A percentile compares a stretch with the other conserved stretches of the same genome.
phyloP scores from a whole-genome alignment of 2,113 vertebrate species.

The Mystacornis crossleyi region DNA sequence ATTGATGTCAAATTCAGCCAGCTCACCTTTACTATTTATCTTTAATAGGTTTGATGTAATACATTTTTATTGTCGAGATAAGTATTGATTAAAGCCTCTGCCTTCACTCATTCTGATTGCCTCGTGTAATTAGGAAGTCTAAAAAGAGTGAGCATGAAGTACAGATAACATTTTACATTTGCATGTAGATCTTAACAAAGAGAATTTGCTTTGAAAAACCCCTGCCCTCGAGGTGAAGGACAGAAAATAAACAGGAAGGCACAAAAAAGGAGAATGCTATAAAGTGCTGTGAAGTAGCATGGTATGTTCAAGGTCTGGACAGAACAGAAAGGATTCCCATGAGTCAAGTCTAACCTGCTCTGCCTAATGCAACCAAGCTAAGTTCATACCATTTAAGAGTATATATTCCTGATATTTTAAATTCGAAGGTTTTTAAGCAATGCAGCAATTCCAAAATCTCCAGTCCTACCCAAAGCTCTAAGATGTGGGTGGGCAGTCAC shows the following conservation, averaged over 20 bases:
- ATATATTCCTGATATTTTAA: background rate
- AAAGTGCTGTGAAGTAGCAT: background rate
- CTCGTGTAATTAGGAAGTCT: background rate
- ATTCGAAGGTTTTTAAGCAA: background rate
- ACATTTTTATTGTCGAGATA: background rate
- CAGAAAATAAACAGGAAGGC: background rate
- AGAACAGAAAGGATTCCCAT: background rate
- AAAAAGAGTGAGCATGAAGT: background rate
- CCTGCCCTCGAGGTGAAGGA: background rate
- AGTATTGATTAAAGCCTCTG: slow-evolving; percentile 21
- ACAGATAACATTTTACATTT: background rate
- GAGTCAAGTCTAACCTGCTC: background rate
- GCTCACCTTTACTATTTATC: background rate
- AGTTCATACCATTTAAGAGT: background rate
- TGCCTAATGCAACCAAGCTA: background rate
- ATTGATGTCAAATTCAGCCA: background rate
- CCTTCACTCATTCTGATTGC: background rate
- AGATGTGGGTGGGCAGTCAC: background rate
- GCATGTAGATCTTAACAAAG: background rate
- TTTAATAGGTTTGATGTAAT: background rate
- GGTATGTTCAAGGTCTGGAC: background rate
- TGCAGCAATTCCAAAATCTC: background rate
- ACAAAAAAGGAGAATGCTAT: background rate
- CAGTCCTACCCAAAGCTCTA: background rate
- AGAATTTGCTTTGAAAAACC: background rate